These are phyloP conservation scores for Tachycineta bicolor DNA, from an alignment of 2,113 vertebrate genomes.

Conservation along the genomic window DNA sequence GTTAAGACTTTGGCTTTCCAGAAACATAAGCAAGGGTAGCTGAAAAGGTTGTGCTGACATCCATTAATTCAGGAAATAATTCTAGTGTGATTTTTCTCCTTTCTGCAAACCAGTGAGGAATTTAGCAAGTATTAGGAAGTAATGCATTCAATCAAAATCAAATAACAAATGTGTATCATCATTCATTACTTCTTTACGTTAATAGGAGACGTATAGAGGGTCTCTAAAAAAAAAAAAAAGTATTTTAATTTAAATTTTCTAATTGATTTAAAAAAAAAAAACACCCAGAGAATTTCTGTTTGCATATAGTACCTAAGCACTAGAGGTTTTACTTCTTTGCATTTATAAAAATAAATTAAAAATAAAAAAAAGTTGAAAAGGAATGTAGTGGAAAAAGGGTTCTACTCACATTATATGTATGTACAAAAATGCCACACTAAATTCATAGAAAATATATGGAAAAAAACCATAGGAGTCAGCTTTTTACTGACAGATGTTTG, in stretches of 20 bases:
- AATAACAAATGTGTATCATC: background rate
- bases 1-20: background rate
- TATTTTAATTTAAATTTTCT: background rate
- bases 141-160: background rate
- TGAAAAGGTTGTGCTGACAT: background rate
- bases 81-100: background rate
- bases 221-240: background rate
- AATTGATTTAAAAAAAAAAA: background rate
- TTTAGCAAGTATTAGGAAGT: background rate
- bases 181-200: background rate
- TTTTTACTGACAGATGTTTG: background rate
- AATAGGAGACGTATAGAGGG: background rate
- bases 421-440: background rate
- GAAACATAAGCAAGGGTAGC: background rate
- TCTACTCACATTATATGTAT: background rate
- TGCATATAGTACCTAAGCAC: background rate
- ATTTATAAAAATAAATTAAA: background rate
- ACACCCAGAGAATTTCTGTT: background rate
- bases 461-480: background rate
- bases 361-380: background rate
- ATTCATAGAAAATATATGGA: background rate
- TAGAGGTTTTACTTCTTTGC: background rate
- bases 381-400: fast-evolving
- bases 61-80: background rate
- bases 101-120: background rate